Evolutionary conservation across 2,888 invertebrate genomes (phyloP), one percentile per base, ranked within the genome.

Genomic region (Pardosa pseudoannulata): DNA sequence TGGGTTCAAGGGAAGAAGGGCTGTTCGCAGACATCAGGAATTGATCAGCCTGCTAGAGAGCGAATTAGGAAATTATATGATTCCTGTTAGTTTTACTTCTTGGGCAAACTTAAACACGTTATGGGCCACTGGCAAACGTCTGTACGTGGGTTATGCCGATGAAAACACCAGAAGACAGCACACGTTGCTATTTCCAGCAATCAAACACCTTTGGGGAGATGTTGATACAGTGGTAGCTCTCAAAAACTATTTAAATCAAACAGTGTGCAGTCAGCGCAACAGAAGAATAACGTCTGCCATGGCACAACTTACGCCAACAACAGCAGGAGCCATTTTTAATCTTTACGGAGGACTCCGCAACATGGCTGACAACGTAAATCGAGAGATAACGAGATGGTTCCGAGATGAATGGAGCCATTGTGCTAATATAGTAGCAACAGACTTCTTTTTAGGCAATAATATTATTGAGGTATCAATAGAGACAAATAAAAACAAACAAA

Each of bases 71-170:
- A 92, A 93, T 0, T 93, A 93, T 88, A 91, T 94, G 83, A 92
- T 94, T 89, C 93, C 93, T 0, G 92, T 92, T 0, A 92, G 92
- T 0, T 89, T 90, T 0, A 93, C 92, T 1, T 91, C 92, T 9
- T 93, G 93, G 5, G 93, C 94, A 0, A 93, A 93, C 0, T 91
- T 94, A 72, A 93, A 93, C 75, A 93, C 94, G 72, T 92, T 95
- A 56, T 94, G 93, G 92, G 91, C 91, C 3, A 91, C 91, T 6
- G 93, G 93, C 32, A 93, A 93, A 89, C 92, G 93, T 74, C 90
- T 95, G 62, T 92, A 95, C 78, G 92, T 95, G 65, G 92, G 93
- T 36, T 95, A 94, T 91, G 93, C 93, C 11, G 93, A 94, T 89
- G 92, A 92, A 73, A 91, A 92, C 39, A 92, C 92, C 2, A 39